Base-by-base conservation (phyloP, 2,888 invertebrate species). In the Ecdyonurus torrentis region DNA sequence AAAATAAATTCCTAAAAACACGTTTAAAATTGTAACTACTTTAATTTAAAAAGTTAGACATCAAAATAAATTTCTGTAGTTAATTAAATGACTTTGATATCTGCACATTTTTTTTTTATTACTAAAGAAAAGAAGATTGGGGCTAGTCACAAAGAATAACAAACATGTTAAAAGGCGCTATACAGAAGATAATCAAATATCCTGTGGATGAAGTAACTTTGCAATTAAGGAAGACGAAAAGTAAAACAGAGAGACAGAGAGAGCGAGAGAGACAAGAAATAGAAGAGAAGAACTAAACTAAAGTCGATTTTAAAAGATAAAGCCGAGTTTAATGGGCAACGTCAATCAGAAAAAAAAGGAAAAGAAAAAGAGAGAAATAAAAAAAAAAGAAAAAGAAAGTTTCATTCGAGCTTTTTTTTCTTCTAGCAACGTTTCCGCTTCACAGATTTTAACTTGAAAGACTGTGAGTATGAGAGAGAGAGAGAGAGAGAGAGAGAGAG, bases 401-500 rank as follows among this genome's bases (percentile, higher is more conserved):
- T 37, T 37, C 37, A 37, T 37, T 37, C 7, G 37, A 37, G 37
- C 37, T 37, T 37, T 37, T 37, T n/a, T n/a, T n/a, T n/a, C n/a
- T n/a, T 5, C 37, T 37, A 37, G 37, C 37, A 37, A 37, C 37
- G 37, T 37, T 37, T 37, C 37, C 37, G 37, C 37, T 37, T 15
- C 37, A 37, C 37, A 37, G 58, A 19, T 19, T 58, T 58, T 15
- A 20, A 19, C 20, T 19, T 58, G 58, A 58, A 19, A 58, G 58
- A 58, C 20, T 20, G 58, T 1, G 58, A 20, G 25, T 52, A 59
- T 18, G 50, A 60, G 59, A 59, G 52, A 61, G 52, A 23, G n/a
- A 20, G 52, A 63, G 59, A 59, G 2, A 23, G 52, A 3, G 55
- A 24, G 20, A 25, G 60, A 63, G 53, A 53, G 63, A 37, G 61